These are phyloP conservation scores for Noturus placidus DNA, from an alignment of 2,113 vertebrate species.

Conservation along the genomic window DNA sequence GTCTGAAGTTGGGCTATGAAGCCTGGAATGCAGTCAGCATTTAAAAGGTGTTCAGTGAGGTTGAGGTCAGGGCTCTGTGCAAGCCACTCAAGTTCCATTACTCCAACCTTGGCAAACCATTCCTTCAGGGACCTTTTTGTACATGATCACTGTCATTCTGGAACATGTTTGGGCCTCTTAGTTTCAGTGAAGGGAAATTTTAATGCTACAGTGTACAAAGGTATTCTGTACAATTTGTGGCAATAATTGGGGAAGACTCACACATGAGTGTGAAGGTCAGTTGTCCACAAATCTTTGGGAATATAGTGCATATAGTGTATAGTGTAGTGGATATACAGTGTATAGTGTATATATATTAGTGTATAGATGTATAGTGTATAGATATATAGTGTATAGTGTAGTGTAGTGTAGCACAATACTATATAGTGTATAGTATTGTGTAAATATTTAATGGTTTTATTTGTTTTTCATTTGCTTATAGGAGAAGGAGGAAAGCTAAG, in stretches of 20 bases:
- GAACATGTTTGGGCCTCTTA: neutral
- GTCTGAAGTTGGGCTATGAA: neutral
- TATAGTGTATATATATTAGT: no score
- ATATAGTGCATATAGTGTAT: neutral
- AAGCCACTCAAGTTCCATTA: neutral
- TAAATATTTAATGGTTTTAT: neutral
- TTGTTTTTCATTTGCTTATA: constrained; percentile 47
- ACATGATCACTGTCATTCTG: neutral
- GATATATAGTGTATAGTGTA: no score
- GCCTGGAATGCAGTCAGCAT: neutral
- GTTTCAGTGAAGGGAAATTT: neutral
- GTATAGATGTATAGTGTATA: no score
- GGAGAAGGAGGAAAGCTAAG: constrained; percentile 75
- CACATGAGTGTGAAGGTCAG: neutral
- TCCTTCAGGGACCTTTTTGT: neutral
- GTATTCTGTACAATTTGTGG: no score
- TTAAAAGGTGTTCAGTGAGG: neutral
- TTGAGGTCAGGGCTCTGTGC: neutral
- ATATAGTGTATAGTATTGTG: neutral
- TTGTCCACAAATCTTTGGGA: neutral
- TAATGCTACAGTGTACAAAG: neutral
- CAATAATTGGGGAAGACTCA: neutral
- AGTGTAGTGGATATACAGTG: no score
- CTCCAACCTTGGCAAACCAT: neutral
- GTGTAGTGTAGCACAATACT: no score